Base-by-base conservation (phyloP, 1,140 invertebrate species). In the Babylonia areolata region DNA sequence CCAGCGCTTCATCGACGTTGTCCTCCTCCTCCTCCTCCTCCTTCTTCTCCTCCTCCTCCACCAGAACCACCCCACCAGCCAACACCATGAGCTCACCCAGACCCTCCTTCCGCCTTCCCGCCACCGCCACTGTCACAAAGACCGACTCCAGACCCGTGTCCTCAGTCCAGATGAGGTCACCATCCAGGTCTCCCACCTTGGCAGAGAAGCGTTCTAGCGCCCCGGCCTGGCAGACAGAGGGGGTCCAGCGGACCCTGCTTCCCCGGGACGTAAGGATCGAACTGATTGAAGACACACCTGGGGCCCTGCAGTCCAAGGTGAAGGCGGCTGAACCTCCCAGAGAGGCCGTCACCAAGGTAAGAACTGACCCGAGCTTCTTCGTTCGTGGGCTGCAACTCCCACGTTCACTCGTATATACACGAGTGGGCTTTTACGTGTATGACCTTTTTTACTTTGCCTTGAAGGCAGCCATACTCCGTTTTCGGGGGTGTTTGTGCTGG, bases 261-360 rank as follows among this genome's bases (percentile, higher is more conserved):
- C 46, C 42, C 35, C 35, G 84, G 46, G 84, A 89, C 69, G 77
- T 91, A 11, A 92, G 92, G 88, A 92, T 92, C 84, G 92, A 92
- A 87, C 91, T 92, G 9, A 91, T 92, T 33, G 92, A 92, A 51
- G 91, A 89, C 37, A 73, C 87, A 35, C 51, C 87, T 39, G 54
- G 12, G 37, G 20, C 23, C 78, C 64, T 37, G 78, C 64, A 80
- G 81, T 73, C 37, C 87, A 51, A 3, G 6, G 31, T 11, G 33
- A 58, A n/a, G 31, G 31, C 82, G 39, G 33, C n/a, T n/a, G n/a
- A n/a, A n/a, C n/a, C n/a, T n/a, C n/a, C n/a, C n/a, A n/a, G n/a
- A n/a, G 39, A 71, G 2, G 28, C 82, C 6, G 37, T 40, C 28
- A 42, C 37, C 23, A 84, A 84, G 58, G 58, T 64, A 64, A 11